Conservation (phyloP, 2,888 invertebrate genomes). For the Micoletzkya japonica region DNA sequence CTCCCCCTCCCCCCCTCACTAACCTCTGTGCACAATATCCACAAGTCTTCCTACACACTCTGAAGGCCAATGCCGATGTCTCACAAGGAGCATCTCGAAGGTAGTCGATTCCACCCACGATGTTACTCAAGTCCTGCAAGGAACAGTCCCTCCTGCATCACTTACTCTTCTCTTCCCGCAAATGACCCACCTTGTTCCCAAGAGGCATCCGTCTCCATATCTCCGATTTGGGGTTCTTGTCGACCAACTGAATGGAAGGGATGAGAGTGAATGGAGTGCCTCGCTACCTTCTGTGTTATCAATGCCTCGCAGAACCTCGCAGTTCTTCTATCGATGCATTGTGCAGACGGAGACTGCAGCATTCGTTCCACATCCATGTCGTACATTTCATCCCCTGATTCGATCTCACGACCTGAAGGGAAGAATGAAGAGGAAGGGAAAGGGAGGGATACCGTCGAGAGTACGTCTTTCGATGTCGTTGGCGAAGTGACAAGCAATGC, state of each 20-base stretch:
- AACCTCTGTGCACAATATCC: slow-evolving; percentile 44
- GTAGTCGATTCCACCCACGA: slow-evolving; percentile 33
- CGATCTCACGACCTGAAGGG: slow-evolving; percentile 1
- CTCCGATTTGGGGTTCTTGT: background rate
- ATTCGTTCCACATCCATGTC: slow-evolving; percentile 48
- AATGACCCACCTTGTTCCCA: slow-evolving; percentile 12
- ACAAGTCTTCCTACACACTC: slow-evolving; percentile 53
- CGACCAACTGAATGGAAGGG: too few relatives aligned
- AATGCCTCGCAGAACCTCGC: slow-evolving; percentile 20
- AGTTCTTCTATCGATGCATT: slow-evolving; percentile 25
- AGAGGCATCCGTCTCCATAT: slow-evolving; percentile 18
- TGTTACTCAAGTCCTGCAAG: slow-evolving; percentile 15
- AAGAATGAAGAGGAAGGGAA: background rate
- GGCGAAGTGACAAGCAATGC: slow-evolving; percentile 54
- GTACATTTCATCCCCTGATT: slow-evolving; percentile 41
- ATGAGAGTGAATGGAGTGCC: background rate
- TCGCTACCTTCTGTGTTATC: slow-evolving; percentile 13
- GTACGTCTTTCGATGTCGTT: slow-evolving; percentile 31
- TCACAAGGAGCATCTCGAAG: slow-evolving; percentile 44
- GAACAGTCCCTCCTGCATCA: slow-evolving; percentile 21
- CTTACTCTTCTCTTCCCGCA: background rate
- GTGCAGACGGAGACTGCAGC: slow-evolving; percentile 39
- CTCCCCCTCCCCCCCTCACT: background rate
- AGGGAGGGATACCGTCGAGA: slow-evolving; percentile 8
- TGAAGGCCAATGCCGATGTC: slow-evolving; percentile 52